These are phyloP conservation scores for Scelioninae gen. 1 DNA, from an alignment of 2,888 invertebrate genomes.

Conservation along the genomic window DNA sequence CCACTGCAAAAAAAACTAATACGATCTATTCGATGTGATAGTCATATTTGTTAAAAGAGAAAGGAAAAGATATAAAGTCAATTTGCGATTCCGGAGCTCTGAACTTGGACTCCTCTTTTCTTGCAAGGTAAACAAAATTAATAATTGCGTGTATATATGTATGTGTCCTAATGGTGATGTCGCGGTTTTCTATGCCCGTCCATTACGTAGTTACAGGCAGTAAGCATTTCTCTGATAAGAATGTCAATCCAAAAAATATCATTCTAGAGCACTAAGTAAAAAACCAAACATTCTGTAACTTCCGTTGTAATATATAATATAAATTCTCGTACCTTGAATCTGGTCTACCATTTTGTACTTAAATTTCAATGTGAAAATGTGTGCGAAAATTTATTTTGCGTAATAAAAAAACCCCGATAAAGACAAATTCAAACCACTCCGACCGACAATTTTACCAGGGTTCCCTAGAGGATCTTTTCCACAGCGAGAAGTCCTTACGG, in stretches of 20 bases:
- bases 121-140: slow-evolving; percentile 57
- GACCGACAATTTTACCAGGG: slow-evolving; percentile 62
- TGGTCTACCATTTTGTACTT: slow-evolving; percentile 16
- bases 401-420: background rate
- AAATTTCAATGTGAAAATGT: slow-evolving; percentile 5
- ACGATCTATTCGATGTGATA: slow-evolving; percentile 31
- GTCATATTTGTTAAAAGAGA: slow-evolving; percentile 33
- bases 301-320: background rate
- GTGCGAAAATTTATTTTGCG: slow-evolving; percentile 2
- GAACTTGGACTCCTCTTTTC: slow-evolving; percentile 51
- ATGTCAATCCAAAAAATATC: slow-evolving; percentile 33
- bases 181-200: slow-evolving; percentile 71
- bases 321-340: background rate
- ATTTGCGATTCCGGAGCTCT: slow-evolving; percentile 26
- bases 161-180: slow-evolving; percentile 70
- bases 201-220: slow-evolving; percentile 69
- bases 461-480: slow-evolving; percentile 53
- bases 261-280: background rate
- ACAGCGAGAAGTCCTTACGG: slow-evolving; percentile 59
- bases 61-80: slow-evolving; percentile 5
- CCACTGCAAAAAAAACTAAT: slow-evolving; percentile 33
- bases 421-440: background rate
- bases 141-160: slow-evolving; percentile 70
- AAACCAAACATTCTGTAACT: background rate
- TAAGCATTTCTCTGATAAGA: slow-evolving; percentile 64